Evolutionary conservation across 2,888 invertebrate genomes (phyloP).

Genomic region (Drosophila phalerata): DNA sequence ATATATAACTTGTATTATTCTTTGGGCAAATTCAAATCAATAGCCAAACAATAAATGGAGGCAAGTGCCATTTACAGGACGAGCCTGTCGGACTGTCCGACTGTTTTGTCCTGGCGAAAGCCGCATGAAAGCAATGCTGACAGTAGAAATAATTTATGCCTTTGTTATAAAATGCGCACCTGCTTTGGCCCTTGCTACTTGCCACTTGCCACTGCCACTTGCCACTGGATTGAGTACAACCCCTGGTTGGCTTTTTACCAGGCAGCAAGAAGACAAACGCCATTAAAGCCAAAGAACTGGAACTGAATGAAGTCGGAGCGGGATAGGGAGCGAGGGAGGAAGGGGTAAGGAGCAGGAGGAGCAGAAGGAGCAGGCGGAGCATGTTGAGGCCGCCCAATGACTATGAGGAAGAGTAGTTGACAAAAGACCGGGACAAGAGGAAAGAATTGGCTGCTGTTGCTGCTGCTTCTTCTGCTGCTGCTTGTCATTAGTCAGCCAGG

Average conservation of each 20-base stretch:
- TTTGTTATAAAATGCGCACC: constrained; percentile 78
- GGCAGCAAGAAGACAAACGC: constrained; percentile 59
- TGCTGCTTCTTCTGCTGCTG: constrained; percentile 12
- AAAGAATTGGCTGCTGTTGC: constrained; percentile 61
- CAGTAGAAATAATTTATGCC: constrained; percentile 82
- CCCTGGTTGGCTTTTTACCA: constrained; percentile 65
- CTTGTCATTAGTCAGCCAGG: constrained; percentile 79
- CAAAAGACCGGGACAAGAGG: constrained; percentile 62
- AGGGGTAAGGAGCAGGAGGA: not conserved
- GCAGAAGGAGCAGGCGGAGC: constrained; percentile 4
- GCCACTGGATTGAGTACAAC: constrained; percentile 23
- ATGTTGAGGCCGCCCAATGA: constrained; percentile 58
- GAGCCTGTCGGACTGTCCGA: not conserved
- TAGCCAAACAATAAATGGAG: constrained; percentile 72
- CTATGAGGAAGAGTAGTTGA: constrained; percentile 69
- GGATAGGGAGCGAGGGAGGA: not conserved
- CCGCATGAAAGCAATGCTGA: constrained; percentile 76
- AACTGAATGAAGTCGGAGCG: constrained; percentile 44
- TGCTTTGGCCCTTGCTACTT: constrained; percentile 54
- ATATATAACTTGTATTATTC: constrained; percentile 68
- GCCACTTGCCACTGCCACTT: constrained; percentile 37
- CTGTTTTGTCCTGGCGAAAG: constrained; percentile 29
- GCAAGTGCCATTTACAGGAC: constrained; percentile 69
- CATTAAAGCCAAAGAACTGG: constrained; percentile 67
- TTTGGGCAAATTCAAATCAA: constrained; percentile 73